Conservation (phyloP, 2,888 invertebrate genomes). For the Lydus trimaculatus region DNA sequence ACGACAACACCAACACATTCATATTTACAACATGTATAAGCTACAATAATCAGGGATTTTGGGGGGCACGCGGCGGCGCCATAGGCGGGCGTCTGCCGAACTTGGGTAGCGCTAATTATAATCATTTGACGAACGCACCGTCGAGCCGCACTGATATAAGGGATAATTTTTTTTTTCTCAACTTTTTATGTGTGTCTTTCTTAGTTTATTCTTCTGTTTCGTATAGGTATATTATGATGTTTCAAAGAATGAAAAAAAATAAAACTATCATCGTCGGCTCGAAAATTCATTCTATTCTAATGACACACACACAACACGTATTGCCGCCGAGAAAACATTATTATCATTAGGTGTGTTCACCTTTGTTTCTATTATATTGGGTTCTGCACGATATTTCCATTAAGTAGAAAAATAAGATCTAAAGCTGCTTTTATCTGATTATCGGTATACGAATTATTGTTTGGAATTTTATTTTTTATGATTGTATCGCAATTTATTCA, state of each 20-base stretch:
- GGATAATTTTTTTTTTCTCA: slow-evolving; percentile 31
- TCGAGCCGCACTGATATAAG: slow-evolving; percentile 47
- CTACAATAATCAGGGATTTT: slow-evolving; percentile 29
- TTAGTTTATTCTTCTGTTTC: background rate
- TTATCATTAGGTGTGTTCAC: slow-evolving; percentile 43
- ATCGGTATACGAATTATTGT: background rate
- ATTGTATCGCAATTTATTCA: no score
- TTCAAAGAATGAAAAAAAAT: background rate
- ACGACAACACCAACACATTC: slow-evolving; percentile 7
- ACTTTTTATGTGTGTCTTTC: background rate
- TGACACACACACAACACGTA: slow-evolving; percentile 36
- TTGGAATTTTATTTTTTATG: background rate
- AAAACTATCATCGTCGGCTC: background rate
- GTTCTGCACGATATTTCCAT: slow-evolving; percentile 36
- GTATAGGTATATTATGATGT: background rate
- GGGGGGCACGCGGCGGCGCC: slow-evolving; percentile 52
- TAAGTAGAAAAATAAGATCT: background rate
- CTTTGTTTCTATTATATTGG: slow-evolving; percentile 39
- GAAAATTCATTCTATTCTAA: slow-evolving; percentile 40
- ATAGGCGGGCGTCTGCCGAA: slow-evolving; percentile 56
- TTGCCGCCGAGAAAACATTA: slow-evolving; percentile 39
- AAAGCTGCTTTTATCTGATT: background rate
- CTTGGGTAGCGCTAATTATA: slow-evolving; percentile 54
- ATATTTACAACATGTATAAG: slow-evolving; percentile 11
- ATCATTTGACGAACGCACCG: slow-evolving; percentile 52